Evolutionary conservation across 1,140 invertebrate genomes (phyloP).

Genomic region (Caerostris extrusa): DNA sequence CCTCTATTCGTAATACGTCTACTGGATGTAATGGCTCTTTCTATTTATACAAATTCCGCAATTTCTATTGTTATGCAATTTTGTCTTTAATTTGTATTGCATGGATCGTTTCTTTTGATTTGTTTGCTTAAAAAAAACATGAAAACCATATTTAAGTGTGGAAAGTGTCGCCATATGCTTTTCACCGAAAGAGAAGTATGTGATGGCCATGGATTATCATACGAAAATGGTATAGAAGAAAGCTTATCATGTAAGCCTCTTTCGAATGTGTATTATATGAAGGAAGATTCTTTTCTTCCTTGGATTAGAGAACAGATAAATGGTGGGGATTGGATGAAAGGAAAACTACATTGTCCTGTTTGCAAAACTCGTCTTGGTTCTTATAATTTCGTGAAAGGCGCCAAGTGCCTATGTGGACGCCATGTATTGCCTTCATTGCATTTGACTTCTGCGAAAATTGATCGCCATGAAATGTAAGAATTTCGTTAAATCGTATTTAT

Average conservation of each 20-base stretch:
- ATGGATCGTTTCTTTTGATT: no score
- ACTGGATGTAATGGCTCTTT: no score
- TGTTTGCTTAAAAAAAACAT: no score
- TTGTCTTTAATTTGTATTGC: no score
- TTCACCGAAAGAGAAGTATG: slow-evolving; percentile 53
- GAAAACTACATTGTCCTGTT: slow-evolving; percentile 85
- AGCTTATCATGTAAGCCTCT: not conserved
- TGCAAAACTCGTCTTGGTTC: slow-evolving; percentile 84
- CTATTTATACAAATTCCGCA: no score
- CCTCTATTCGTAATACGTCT: no score
- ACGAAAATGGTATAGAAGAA: not conserved
- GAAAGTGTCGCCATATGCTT: slow-evolving; percentile 69
- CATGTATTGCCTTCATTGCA: slow-evolving; percentile 82
- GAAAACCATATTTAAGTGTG: slow-evolving; percentile 64
- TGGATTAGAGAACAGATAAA: slow-evolving; percentile 74
- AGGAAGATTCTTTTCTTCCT: slow-evolving; percentile 62
- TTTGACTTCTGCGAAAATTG: slow-evolving; percentile 72
- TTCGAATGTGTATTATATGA: slow-evolving; percentile 69
- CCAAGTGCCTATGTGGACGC: slow-evolving; percentile 84
- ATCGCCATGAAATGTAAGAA: not conserved
- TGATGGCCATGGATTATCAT: slow-evolving; percentile 34
- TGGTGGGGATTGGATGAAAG: slow-evolving; percentile 84
- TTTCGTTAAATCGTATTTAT: no score
- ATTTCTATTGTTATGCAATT: no score
- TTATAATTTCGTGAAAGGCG: slow-evolving; percentile 85